Conservation (phyloP, 2,797 vertebrate species). For the Melopsittacus undulatus region DNA sequence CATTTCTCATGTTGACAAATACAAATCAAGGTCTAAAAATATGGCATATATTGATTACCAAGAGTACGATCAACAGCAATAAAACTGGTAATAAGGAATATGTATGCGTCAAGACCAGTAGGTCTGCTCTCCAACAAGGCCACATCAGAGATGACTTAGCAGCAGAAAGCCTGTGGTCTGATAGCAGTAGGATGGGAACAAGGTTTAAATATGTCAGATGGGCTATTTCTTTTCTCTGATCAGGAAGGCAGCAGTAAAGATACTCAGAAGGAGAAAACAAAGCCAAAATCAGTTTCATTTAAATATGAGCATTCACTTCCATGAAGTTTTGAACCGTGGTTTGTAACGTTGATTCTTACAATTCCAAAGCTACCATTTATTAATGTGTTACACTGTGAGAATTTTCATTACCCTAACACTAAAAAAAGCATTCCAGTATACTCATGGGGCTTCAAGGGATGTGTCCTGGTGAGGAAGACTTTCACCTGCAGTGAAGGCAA, state of each 20-base stretch:
- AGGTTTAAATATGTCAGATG: not conserved
- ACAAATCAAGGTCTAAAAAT: not conserved
- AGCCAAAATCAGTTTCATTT: not conserved
- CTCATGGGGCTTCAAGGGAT: not conserved
- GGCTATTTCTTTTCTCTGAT: not conserved
- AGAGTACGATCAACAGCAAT: not conserved
- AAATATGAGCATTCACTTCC: not conserved
- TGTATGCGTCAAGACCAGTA: not conserved
- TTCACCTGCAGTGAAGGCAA: not conserved
- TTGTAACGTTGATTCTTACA: not conserved
- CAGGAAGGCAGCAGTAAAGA: not conserved
- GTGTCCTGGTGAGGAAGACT: not conserved
- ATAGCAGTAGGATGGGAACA: not conserved
- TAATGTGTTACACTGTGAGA: not conserved
- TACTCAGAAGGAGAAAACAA: not conserved
- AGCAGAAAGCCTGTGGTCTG: not conserved
- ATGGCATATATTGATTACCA: not conserved
- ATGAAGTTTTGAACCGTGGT: not conserved
- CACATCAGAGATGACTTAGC: not conserved
- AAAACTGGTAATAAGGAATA: not conserved
- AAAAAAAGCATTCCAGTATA: not conserved
- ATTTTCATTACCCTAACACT: not conserved
- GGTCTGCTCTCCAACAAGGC: not conserved
- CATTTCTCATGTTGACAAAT: not conserved
- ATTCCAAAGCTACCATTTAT: not conserved